Conservation (phyloP, 2,888 invertebrate species). For the Himalopsyche tibetana region DNA sequence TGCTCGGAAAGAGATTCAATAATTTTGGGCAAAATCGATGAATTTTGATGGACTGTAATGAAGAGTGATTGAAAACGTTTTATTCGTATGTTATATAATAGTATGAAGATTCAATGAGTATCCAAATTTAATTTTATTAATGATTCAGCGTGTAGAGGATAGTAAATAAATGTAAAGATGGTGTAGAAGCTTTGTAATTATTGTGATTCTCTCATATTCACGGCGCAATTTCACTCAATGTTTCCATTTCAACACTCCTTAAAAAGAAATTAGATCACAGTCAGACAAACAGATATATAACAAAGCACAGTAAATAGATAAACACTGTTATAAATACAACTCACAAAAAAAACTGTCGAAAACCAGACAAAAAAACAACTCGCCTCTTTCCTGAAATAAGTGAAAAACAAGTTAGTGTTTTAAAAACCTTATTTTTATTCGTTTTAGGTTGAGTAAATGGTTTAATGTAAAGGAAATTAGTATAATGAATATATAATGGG, state of each 20-base stretch:
- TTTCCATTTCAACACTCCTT: slow-evolving; percentile 13
- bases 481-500: not conserved
- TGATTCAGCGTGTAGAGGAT: not conserved
- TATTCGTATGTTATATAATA: too few species aligned
- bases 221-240: not conserved
- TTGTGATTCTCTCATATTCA: slow-evolving; percentile 1
- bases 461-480: slow-evolving; percentile 13
- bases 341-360: slow-evolving; percentile 14
- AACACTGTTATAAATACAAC: slow-evolving; percentile 23
- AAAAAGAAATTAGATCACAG: slow-evolving; percentile 13
- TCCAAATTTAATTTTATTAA: not conserved
- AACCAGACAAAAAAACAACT: slow-evolving; percentile 28
- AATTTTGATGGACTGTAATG: too few species aligned
- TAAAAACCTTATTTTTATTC: not conserved
- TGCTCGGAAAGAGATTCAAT: too few species aligned
- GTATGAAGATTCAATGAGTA: not conserved
- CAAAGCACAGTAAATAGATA: slow-evolving; percentile 23
- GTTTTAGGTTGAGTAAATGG: not conserved
- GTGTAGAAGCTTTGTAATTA: not conserved
- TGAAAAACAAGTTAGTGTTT: slow-evolving; percentile 39
- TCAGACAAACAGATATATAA: slow-evolving; percentile 11
- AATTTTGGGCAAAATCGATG: too few species aligned
- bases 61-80: too few species aligned
- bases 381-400: slow-evolving; percentile 37
- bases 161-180: not conserved